phyloP scores from a whole-genome alignment of 2,113 vertebrate species.

The Cygnus atratus region DNA sequence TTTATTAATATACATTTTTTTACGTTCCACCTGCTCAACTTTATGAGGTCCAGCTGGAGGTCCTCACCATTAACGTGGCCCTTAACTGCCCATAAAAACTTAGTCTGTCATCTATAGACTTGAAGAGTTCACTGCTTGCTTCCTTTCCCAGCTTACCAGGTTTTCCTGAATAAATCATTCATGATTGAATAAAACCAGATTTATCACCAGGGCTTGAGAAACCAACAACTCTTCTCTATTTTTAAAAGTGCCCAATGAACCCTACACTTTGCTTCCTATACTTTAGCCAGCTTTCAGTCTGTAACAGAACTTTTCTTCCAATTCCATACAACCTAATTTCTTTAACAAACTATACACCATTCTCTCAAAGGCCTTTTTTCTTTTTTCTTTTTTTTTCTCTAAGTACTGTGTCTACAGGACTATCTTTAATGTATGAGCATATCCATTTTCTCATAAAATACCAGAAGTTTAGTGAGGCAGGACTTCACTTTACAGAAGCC shows the following conservation, averaged over 20 bases:
- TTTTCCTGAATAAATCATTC: background rate
- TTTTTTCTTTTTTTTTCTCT: background rate
- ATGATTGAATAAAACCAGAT: background rate
- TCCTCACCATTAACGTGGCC: background rate
- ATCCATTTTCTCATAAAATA: background rate
- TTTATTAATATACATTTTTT: background rate
- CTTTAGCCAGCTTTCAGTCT: background rate
- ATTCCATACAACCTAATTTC: background rate
- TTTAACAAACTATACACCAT: background rate
- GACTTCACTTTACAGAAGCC: background rate
- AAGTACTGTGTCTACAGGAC: background rate
- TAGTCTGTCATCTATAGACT: background rate
- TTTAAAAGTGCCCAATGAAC: background rate
- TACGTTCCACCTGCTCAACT: background rate
- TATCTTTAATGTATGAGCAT: background rate
- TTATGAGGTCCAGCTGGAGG: background rate
- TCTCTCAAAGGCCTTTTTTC: background rate
- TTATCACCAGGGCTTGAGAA: background rate
- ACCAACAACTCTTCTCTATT: background rate
- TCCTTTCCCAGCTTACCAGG: background rate
- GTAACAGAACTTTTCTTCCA: background rate
- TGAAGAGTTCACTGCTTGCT: background rate
- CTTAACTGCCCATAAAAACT: background rate
- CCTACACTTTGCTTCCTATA: background rate
- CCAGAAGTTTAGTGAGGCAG: background rate